These are phyloP conservation scores for Himalopsyche tibetana DNA, from an alignment of 2,888 invertebrate genomes.

Conservation along the genomic window DNA sequence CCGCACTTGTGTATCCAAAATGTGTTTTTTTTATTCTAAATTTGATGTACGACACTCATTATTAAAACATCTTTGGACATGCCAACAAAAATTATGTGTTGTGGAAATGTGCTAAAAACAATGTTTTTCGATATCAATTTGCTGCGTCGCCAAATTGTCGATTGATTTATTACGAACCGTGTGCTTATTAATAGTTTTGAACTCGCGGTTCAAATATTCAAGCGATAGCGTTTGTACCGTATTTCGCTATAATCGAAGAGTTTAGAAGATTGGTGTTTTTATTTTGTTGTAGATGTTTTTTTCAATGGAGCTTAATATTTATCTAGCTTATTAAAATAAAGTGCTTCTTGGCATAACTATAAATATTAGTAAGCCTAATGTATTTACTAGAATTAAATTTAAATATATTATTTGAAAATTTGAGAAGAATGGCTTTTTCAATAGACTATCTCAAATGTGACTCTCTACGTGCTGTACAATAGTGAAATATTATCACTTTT, in stretches of 20 bases:
- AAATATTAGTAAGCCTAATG: too few species aligned
- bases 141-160: slow-evolving; percentile 20
- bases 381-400: too few species aligned
- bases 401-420: too few species aligned
- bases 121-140: slow-evolving; percentile 12
- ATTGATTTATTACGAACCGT: not conserved
- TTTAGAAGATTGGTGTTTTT: not conserved
- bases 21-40: not conserved
- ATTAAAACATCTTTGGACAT: not conserved
- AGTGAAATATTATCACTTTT: too few species aligned
- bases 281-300: too few species aligned
- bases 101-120: slow-evolving; percentile 34
- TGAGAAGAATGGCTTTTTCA: too few species aligned
- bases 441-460: too few species aligned
- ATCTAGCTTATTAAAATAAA: too few species aligned
- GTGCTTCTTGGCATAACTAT: too few species aligned
- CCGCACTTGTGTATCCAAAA: not conserved
- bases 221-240: not conserved
- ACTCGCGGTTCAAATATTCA: slow-evolving; percentile 11
- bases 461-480: too few species aligned
- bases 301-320: too few species aligned
- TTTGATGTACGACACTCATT: slow-evolving; percentile 26
- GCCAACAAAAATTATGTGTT: slow-evolving; percentile 23
- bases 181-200: slow-evolving; percentile 18
- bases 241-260: slow-evolving; percentile 9